phyloP scores from a whole-genome alignment of 2,113 vertebrate genomes.

The Uria lomvia region DNA sequence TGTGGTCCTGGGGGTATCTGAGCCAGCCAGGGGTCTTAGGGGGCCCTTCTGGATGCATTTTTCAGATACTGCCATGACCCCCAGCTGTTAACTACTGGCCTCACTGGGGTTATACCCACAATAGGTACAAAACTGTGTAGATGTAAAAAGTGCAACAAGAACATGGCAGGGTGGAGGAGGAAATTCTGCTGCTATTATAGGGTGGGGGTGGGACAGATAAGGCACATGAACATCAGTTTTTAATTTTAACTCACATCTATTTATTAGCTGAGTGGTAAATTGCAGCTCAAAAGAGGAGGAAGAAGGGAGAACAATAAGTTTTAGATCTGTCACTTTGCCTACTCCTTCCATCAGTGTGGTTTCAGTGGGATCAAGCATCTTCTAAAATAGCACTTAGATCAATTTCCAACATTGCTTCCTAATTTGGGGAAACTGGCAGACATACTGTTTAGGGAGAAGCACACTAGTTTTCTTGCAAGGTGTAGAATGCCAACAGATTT shows the following conservation, averaged over 20 bases:
- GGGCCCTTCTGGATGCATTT: background rate
- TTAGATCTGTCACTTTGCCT: conserved; percentile 48
- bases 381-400: background rate
- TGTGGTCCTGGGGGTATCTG: background rate
- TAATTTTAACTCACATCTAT: conserved; percentile 51
- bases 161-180: background rate
- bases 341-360: conserved; percentile 1
- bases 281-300: conserved; percentile 32
- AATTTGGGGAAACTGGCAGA: background rate
- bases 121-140: background rate
- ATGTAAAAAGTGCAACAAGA: background rate
- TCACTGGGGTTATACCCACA: background rate
- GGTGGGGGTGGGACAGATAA: background rate
- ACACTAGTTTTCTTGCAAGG: background rate
- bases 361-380: conserved; percentile 17
- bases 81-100: background rate
- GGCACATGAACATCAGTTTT: conserved; percentile 11
- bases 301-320: conserved; percentile 38
- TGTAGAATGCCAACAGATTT: background rate
- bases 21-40: background rate
- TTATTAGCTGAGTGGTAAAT: conserved; percentile 54
- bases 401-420: background rate
- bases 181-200: conserved; percentile 19
- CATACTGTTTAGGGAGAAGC: background rate
- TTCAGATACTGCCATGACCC: background rate